Conservation (phyloP, 1,140 invertebrate species). For the Trichonephila clavipes region DNA sequence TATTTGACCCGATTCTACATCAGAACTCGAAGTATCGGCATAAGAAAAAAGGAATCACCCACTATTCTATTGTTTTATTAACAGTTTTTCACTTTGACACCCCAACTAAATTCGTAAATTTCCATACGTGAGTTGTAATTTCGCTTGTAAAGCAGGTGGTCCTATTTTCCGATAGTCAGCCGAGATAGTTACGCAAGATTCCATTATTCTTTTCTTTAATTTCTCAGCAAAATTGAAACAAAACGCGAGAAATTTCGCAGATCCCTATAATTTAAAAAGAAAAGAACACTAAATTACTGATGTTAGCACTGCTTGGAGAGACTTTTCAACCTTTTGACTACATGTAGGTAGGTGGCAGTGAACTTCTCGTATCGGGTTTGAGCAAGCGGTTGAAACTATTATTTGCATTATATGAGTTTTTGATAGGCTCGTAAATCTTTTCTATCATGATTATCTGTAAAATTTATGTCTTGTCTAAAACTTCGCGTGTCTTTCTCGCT, state of each 20-base stretch:
- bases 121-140: slow-evolving; percentile 15
- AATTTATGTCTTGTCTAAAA: not conserved
- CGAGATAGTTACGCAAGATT: slow-evolving; percentile 1
- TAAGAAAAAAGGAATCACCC: slow-evolving; percentile 16
- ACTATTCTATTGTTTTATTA: slow-evolving; percentile 64
- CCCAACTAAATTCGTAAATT: slow-evolving; percentile 39
- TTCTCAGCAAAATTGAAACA: slow-evolving; percentile 36
- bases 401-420: not conserved
- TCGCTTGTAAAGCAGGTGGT: slow-evolving; percentile 52
- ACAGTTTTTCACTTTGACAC: slow-evolving; percentile 41
- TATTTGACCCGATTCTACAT: slow-evolving; percentile 42
- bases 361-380: not conserved
- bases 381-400: not conserved
- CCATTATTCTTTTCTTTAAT: slow-evolving; percentile 34
- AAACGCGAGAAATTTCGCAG: not conserved
- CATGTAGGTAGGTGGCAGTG: slow-evolving; percentile 23
- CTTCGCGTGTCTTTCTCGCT: not conserved
- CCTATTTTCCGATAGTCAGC: not conserved
- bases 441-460: not conserved
- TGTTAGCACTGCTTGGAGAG: not conserved
- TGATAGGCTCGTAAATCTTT: not conserved
- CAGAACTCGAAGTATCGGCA: not conserved
- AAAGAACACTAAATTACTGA: slow-evolving; percentile 14
- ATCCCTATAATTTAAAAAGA: slow-evolving; percentile 41
- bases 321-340: not conserved